Base-by-base conservation (phyloP, 2,113 vertebrate genomes). In the Dunckerocampus dactyliophorus region DNA sequence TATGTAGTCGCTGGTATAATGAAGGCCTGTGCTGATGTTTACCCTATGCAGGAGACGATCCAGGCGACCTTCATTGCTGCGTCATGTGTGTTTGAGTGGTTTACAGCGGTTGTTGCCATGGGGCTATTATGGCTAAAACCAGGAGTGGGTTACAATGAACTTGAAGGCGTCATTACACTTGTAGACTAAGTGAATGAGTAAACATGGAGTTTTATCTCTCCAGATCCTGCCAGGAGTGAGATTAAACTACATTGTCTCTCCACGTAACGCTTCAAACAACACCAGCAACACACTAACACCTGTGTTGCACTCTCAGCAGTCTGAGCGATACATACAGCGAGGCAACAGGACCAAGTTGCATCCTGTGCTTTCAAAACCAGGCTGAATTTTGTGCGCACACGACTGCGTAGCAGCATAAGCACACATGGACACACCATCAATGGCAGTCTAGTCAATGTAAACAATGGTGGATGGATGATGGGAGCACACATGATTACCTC, bases 11-110 rank as follows among this genome's bases (percentile, higher is more conserved):
- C 47, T 60, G 68, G 49, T 37, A 67, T 50, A 69, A 65, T 68
- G 74, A 68, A 69, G 57, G 39, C 20, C 19, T 48, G 59, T 64
- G 21, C 34, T 83, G 79, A 76, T 59, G 19, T 71, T 54, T 24
- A 21, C 20, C 47, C 50, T 19, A 51, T 69, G 56, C 62, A 14
- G 66, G 85, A 88, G 34, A 82, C 16, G 63, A 79, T 77, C 82
- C 85, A 87, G 83, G 82, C 63, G 79, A 58, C 73, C 72, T 74
- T 52, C 50, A 59, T 72, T 55, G 55, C 21, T 64, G 55, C 19
- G 67, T 65, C 48, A 17, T 45, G 17, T 67, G 49, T 65, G 73
- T 63, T 53, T 52, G 20, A 61, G 43, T 19, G 11, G 15, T 74
- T 82, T 77, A 24, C 47, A 47, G 45, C 3, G 1, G 61, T 17